Evolutionary conservation across 2,888 invertebrate genomes (phyloP).

Genomic region (Caenorhabditis uteleia): DNA sequence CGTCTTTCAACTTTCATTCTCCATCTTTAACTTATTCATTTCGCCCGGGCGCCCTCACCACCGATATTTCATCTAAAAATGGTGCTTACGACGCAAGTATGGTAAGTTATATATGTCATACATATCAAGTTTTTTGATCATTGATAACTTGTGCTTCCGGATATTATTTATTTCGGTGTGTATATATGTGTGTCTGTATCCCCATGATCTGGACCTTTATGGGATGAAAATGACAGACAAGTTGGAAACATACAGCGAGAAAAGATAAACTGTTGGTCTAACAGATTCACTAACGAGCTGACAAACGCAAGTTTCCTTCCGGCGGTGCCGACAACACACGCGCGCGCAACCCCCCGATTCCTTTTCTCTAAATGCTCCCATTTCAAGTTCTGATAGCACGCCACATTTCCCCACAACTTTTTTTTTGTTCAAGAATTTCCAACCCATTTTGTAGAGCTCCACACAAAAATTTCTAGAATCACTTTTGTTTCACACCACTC

Average conservation of each 20-base stretch:
- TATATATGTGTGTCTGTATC: background rate
- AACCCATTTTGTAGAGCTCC: background rate
- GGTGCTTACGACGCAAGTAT: no score
- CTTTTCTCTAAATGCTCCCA: conserved; percentile 6
- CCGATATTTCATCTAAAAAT: no score
- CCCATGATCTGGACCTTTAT: background rate
- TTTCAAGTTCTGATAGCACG: conserved; percentile 20
- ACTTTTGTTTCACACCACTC: no score
- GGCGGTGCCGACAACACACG: conserved; percentile 9
- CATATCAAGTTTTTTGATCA: no score
- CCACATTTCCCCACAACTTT: background rate
- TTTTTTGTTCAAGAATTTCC: background rate
- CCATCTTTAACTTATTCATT: no score
- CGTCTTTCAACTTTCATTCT: no score
- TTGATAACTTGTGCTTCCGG: no score
- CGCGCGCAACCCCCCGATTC: background rate
- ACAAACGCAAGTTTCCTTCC: conserved; percentile 49
- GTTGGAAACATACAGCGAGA: background rate
- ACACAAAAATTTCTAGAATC: background rate
- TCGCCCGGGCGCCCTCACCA: no score
- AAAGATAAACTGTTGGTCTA: background rate
- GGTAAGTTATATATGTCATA: no score
- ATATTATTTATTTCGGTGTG: background rate
- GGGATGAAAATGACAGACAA: no score
- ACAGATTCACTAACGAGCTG: conserved; percentile 42